phyloP scores from a whole-genome alignment of 2,888 invertebrate genomes.

The Hypomecis atomaria region DNA sequence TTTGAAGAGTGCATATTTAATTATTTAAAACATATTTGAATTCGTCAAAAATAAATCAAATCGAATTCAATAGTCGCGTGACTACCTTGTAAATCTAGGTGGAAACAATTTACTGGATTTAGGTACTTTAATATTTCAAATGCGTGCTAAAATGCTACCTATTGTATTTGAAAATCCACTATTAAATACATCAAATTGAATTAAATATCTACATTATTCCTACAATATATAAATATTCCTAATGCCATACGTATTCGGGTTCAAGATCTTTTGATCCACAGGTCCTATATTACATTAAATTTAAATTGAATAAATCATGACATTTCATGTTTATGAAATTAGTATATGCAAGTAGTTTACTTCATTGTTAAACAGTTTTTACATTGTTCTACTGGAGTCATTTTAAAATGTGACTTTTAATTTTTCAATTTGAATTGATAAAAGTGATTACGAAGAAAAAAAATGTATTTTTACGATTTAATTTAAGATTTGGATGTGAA shows the following conservation, averaged over 20 bases:
- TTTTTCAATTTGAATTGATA: constrained; percentile 17
- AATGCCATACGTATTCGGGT: constrained; percentile 38
- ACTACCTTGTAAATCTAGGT: too few relatives aligned
- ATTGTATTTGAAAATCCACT: too few relatives aligned
- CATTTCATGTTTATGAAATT: constrained; percentile 45
- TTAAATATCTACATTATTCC: constrained; percentile 17
- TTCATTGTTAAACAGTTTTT: constrained; percentile 36
- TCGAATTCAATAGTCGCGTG: too few relatives aligned
- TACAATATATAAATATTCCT: constrained; percentile 42
- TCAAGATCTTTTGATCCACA: constrained; percentile 42
- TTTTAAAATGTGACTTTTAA: constrained; percentile 13
- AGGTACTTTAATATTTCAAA: too few relatives aligned
- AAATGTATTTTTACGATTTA: too few relatives aligned
- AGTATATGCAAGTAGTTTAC: constrained; percentile 35
- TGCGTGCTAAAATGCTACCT: too few relatives aligned
- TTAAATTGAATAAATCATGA: constrained; percentile 44
- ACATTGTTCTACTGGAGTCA: constrained; percentile 32
- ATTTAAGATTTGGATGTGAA: too few relatives aligned
- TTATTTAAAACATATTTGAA: too few relatives aligned
- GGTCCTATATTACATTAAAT: constrained; percentile 36
- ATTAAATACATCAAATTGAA: background rate
- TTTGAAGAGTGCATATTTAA: too few relatives aligned
- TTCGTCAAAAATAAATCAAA: too few relatives aligned
- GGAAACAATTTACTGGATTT: too few relatives aligned
- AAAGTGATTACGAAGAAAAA: background rate